Percentiles rank a stretch among this genome's conserved stretches.
Evolutionary conservation across 2,888 invertebrate genomes (phyloP).

Genomic region (Dorcus parallelipipedus): DNA sequence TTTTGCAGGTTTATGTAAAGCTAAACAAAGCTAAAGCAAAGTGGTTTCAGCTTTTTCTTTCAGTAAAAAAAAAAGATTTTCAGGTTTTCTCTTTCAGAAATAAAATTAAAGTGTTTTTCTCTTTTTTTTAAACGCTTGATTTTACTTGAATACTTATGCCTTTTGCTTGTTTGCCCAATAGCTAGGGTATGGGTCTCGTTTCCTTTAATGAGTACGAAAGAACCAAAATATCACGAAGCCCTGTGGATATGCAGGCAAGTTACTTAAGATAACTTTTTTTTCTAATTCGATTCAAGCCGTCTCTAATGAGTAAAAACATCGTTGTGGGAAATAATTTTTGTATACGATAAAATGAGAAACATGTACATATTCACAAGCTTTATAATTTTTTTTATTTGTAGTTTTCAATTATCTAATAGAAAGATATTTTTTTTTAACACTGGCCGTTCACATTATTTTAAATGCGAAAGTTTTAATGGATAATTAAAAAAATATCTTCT

Average conservation of each 20-base stretch:
- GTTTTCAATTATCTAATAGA: background rate
- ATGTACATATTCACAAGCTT: too few relatives aligned
- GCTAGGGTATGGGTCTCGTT: slow-evolving; percentile 48
- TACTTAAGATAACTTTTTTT: slow-evolving; percentile 20
- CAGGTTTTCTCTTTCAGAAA: slow-evolving; percentile 11
- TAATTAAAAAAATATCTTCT: background rate
- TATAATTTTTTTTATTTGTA: too few relatives aligned
- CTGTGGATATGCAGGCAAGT: slow-evolving; percentile 50
- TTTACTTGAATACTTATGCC: slow-evolving; percentile 22
- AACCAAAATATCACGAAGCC: slow-evolving; percentile 40
- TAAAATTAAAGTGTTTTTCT: background rate
- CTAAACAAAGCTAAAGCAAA: too few relatives aligned
- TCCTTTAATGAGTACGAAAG: slow-evolving; percentile 31
- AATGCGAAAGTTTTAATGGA: too few relatives aligned
- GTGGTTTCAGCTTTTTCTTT: background rate
- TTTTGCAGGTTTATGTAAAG: background rate
- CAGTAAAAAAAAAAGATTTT: slow-evolving; percentile 1
- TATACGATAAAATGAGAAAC: background rate
- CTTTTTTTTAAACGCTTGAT: slow-evolving; percentile 3
- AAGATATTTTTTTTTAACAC: background rate
- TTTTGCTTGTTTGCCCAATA: slow-evolving; percentile 49
- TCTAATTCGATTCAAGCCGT: slow-evolving; percentile 4
- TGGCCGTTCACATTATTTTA: too few relatives aligned
- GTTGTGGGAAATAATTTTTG: background rate
- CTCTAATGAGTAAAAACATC: background rate